Conservation (phyloP, 1,140 invertebrate species). For the Amyelois transitella region DNA sequence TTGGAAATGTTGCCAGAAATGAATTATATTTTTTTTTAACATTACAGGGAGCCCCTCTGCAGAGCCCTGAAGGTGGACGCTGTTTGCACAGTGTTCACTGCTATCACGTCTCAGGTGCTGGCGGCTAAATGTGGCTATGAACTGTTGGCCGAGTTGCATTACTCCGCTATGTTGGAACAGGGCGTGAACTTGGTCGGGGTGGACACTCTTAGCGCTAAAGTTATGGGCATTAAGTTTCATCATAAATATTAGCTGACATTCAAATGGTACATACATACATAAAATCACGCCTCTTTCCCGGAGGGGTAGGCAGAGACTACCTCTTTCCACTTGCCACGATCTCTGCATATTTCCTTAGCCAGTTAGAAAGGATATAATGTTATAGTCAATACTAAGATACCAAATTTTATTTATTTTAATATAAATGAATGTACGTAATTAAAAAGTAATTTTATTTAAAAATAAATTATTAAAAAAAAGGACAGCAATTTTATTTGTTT, state of each 20-base stretch:
- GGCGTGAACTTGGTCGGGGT: conserved; percentile 35
- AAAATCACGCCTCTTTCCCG: too few relatives aligned
- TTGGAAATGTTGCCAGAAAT: not conserved
- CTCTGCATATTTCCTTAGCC: too few relatives aligned
- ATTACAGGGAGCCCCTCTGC: conserved; percentile 37
- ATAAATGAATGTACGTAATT: not conserved
- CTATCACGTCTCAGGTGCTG: conserved; percentile 45
- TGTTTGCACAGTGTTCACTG: conserved; percentile 52
- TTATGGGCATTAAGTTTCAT: conserved; percentile 32
- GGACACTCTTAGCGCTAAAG: conserved; percentile 23
- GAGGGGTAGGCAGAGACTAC: too few relatives aligned
- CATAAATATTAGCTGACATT: not conserved
- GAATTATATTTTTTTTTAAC: conserved; percentile 5
- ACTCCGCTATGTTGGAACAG: conserved; percentile 31
- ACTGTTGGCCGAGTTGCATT: conserved; percentile 32
- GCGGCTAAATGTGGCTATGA: conserved; percentile 44
- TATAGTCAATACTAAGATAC: too few relatives aligned
- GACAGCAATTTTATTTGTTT: not conserved
- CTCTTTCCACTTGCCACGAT: too few relatives aligned
- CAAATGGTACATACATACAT: not conserved
- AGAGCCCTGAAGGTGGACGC: conserved; percentile 34
- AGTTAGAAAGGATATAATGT: too few relatives aligned
- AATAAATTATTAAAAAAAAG: not conserved
- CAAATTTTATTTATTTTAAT: too few relatives aligned
- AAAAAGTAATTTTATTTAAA: not conserved